phyloP scores from a whole-genome alignment of 2,888 invertebrate species.

The Melitaea athalia region DNA sequence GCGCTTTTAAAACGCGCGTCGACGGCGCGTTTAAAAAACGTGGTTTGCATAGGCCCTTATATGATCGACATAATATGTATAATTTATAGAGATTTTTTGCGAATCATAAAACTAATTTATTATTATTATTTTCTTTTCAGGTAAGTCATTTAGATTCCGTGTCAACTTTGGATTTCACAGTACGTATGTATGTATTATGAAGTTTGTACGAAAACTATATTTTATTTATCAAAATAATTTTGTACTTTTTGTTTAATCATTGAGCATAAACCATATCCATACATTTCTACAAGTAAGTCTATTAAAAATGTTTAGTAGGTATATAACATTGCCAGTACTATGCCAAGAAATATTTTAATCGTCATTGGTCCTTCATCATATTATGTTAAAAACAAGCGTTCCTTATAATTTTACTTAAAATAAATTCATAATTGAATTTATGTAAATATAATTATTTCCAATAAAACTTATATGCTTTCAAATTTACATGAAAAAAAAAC shows the following conservation, averaged over 20 bases:
- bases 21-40: no score
- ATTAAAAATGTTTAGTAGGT: neutral
- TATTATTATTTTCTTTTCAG: conserved; percentile 16
- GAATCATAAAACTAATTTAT: conserved; percentile 2
- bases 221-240: no score
- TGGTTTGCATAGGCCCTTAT: no score
- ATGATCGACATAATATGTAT: conserved; percentile 3
- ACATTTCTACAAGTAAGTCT: neutral
- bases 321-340: neutral
- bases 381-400: neutral
- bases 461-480: no score
- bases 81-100: conserved; percentile 8
- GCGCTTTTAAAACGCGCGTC: no score
- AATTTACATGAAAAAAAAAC: no score
- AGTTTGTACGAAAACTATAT: neutral
- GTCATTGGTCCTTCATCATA: neutral
- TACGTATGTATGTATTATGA: conserved; percentile 10
- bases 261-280: neutral
- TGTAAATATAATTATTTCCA: no score
- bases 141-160: conserved; percentile 5
- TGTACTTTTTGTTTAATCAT: no score
- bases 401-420: no score
- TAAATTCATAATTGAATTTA: no score
- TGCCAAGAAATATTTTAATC: neutral
- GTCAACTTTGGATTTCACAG: neutral